Evolutionary conservation across 2,797 vertebrate species (phyloP).

Genomic region (Halcyon leucocephala): DNA sequence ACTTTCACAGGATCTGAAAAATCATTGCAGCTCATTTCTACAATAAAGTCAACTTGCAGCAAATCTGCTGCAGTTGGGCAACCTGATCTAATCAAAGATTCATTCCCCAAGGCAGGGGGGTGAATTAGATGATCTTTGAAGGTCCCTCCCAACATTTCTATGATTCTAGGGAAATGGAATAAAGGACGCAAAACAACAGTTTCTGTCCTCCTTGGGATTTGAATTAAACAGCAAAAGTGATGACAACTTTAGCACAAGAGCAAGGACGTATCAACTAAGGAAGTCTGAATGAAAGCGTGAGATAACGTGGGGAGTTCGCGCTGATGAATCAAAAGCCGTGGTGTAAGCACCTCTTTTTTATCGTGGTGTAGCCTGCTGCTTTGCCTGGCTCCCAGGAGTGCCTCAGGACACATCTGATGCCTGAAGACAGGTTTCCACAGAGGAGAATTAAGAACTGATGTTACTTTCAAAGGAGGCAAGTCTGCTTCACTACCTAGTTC

Average conservation of each 20-base stretch:
- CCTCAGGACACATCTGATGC: slow-evolving; percentile 84
- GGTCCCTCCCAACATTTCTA: background rate
- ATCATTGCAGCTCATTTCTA: background rate
- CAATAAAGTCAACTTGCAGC: background rate
- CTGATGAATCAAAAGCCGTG: background rate
- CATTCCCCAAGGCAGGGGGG: background rate
- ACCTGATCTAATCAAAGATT: background rate
- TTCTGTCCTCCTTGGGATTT: background rate
- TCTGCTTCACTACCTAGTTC: slow-evolving; percentile 85
- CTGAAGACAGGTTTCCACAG: slow-evolving; percentile 96
- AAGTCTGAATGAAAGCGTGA: background rate
- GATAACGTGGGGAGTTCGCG: background rate
- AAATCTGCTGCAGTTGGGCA: background rate
- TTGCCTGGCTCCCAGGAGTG: slow-evolving; percentile 31
- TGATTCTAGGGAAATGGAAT: background rate
- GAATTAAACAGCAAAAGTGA: background rate
- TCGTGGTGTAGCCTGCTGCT: slow-evolving; percentile 16
- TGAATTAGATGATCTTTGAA: background rate
- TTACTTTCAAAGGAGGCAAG: slow-evolving; percentile 85
- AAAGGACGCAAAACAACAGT: background rate
- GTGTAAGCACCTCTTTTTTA: slow-evolving; percentile 71
- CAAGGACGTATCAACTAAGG: background rate
- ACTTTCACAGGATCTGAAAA: background rate
- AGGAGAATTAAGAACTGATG: slow-evolving; percentile 89
- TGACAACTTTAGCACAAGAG: background rate